These are phyloP conservation scores for Bembecia ichneumoniformis DNA, from an alignment of 2,888 invertebrate genomes.

Conservation along the genomic window DNA sequence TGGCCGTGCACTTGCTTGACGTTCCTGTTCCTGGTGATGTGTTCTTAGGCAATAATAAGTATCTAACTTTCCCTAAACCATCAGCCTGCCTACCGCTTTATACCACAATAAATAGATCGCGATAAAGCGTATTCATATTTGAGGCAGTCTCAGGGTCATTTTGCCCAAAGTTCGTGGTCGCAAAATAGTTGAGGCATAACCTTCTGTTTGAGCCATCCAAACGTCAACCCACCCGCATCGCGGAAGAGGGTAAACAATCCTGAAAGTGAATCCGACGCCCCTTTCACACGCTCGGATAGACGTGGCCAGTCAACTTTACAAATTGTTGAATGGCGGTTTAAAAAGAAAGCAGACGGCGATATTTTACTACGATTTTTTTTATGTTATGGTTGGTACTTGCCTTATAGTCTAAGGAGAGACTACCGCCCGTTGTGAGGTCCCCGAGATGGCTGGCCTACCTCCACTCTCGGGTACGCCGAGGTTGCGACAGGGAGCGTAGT, in stretches of 20 bases:
- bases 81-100: too few relatives aligned
- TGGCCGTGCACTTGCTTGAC: too few relatives aligned
- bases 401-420: too few relatives aligned
- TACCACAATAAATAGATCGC: too few relatives aligned
- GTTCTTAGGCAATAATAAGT: too few relatives aligned
- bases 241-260: conserved; percentile 22
- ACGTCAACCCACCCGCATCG: conserved; percentile 18
- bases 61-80: too few relatives aligned
- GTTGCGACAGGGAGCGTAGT: too few relatives aligned
- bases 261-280: conserved; percentile 18
- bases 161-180: conserved; percentile 6
- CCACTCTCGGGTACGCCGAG: too few relatives aligned
- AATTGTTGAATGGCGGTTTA: conserved; percentile 14
- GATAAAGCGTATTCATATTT: neutral
- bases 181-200: conserved; percentile 16
- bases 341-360: neutral
- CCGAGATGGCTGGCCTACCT: too few relatives aligned
- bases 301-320: conserved; percentile 15
- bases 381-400: too few relatives aligned
- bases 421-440: too few relatives aligned
- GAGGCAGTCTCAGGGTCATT: neutral
- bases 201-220: conserved; percentile 24
- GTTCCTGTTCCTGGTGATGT: too few relatives aligned
- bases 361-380: conserved; percentile 3
- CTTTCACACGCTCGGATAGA: conserved; percentile 14